Evolutionary conservation across 2,888 invertebrate genomes (phyloP), one percentile per base, ranked within the genome.

Genomic region (Alloscopus bannaensis): DNA sequence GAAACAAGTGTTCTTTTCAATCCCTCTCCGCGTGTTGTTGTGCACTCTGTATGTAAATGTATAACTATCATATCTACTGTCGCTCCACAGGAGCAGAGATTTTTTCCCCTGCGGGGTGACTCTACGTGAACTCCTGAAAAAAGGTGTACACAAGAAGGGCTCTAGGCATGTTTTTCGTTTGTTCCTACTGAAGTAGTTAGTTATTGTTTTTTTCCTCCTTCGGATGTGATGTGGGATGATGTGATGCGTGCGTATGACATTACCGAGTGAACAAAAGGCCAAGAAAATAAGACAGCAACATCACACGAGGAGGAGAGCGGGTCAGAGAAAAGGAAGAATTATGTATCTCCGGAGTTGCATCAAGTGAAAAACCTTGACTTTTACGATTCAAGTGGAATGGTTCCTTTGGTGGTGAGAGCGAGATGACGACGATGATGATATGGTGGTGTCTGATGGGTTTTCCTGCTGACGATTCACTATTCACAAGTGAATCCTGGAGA

Each of bases 171-270:
- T 60, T n/a, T n/a, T n/a, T n/a, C n/a, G 11, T 13, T 13, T 47
- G 20, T 26, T 66, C 13, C 36, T 40, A 31, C 57, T 59, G 57
- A 31, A 45, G 66, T 59, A 66, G 75, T 66, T 75, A n/a, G 66
- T 76, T 76, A 68, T 69, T 62, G 64, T 64, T 69, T 42, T 69
- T 69, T 45, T 69, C 29, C 77, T 77, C 69, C 62, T 45, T 69
- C 20, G 59, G 66, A 59, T 47, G 26, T n/a, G 45, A 66, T 76
- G 60, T 69, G n/a, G 40, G 40, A 76, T 66, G 68, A 60, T 66
- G 62, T 29, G 77, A 77, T 77, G 69, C 77, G 77, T 77, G 77
- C 69, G 62, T 62, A 77, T 69, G 77, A 77, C 77, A 77, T 69
- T 77, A 69, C n/a, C n/a, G 55, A 59, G 55, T 52, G 40, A 77